These are phyloP conservation scores for Papilio polytes DNA, from an alignment of 1,140 invertebrate species.

Conservation along the genomic window DNA sequence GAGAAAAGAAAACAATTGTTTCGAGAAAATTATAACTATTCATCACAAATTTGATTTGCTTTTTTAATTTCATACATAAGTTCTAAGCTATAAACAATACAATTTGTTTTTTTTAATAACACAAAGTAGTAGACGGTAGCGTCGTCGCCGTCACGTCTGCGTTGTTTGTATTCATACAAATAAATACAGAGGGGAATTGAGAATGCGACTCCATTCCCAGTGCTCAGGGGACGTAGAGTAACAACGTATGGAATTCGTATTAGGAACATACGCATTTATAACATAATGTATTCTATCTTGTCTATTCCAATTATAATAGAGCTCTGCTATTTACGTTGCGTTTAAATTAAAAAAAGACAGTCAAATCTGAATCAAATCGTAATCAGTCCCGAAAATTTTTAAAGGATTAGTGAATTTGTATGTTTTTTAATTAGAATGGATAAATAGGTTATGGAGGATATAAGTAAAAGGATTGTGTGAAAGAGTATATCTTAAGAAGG, in stretches of 20 bases:
- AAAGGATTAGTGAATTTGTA: background rate
- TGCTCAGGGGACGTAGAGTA: conserved; percentile 28
- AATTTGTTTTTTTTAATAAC: conserved; percentile 3
- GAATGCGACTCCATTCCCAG: conserved; percentile 32
- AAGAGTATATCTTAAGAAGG: no score
- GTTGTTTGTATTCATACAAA: conserved; percentile 48
- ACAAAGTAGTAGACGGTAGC: background rate
- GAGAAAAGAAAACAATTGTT: no score
- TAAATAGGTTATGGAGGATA: background rate
- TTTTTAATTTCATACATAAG: background rate
- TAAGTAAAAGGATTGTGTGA: no score
- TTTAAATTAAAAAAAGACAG: no score
- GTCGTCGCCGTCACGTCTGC: conserved; percentile 26
- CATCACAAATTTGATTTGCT: no score
- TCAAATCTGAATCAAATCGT: no score
- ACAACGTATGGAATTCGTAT: conserved; percentile 14
- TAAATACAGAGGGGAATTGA: conserved; percentile 37
- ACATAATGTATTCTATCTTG: background rate
- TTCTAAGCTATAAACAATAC: background rate
- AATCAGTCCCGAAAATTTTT: no score
- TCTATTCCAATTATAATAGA: background rate
- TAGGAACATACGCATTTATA: background rate
- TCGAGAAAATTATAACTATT: no score
- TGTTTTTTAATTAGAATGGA: background rate
- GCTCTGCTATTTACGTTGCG: no score